Evolutionary conservation across 2,888 invertebrate species (phyloP), one percentile per base, ranked within the genome.

Genomic region (Pammene aurita): DNA sequence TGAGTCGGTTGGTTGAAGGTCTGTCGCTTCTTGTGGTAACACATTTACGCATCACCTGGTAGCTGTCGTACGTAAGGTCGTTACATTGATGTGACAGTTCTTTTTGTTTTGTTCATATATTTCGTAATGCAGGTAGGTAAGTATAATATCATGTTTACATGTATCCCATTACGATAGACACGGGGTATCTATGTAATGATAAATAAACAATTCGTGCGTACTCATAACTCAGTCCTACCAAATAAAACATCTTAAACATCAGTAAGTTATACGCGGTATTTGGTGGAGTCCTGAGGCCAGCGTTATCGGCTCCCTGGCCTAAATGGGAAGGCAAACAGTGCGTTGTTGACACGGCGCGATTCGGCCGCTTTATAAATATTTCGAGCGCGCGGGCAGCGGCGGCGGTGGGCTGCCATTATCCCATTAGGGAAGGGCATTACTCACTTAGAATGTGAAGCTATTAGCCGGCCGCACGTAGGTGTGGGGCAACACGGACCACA

Each of bases 341-440:
- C 77, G 83, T 80, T 90, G 88, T 90, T 89, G 89, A 90, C 90
- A 87, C 81, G 83, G 77, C 78, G 84, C 83, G 83, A 84, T 89
- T 88, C 86, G 80, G 81, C 82, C 84, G 87, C 86, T 89, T 89
- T 89, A 89, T 87, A 90, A 88, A 89, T 90, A 89, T 91, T 90
- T 87, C 85, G 84, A 88, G 80, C 83, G 80, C 78, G 74, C 80
- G 80, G 82, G 80, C 80, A 74, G 76, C 75, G 69, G 71, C 75
- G 81, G 81, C 80, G 73, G 73, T 76, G 70, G 72, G 74, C 81
- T 83, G 85, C 86, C 85, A 90, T 90, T 90, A 90, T 89, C 88
- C 89, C 88, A 90, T 91, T 91, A 90, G 83, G 87, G 85, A 82
- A 88, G 86, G 83, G 84, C 86, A 88, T 89, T 87, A 88, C 86